Evolutionary conservation across 2,797 vertebrate species (phyloP).

Genomic region (Pogoniulus pusillus): DNA sequence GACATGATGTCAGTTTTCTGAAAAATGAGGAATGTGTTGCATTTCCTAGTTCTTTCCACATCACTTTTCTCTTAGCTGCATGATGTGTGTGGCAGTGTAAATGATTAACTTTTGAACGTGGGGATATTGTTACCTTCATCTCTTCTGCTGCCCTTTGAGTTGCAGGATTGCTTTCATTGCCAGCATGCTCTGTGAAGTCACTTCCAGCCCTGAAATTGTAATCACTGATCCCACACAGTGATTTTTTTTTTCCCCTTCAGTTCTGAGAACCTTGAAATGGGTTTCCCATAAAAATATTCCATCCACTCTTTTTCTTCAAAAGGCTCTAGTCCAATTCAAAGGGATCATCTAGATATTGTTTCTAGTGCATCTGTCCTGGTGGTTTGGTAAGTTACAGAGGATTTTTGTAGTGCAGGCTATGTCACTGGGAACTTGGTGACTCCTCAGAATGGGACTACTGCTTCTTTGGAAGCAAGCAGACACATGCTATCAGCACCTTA

Average conservation of each 20-base stretch:
- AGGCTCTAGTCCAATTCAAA: not conserved
- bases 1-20: not conserved
- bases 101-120: conserved; percentile 13
- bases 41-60: not conserved
- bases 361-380: not conserved
- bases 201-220: conserved; percentile 39
- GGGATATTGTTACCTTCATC: not conserved
- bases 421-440: not conserved
- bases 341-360: conserved; percentile 27
- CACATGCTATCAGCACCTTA: not conserved
- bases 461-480: not conserved
- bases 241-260: conserved; percentile 6
- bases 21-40: not conserved
- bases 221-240: conserved; percentile 23
- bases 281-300: conserved; percentile 38
- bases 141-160: conserved; percentile 15
- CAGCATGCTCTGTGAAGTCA: not conserved
- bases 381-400: not conserved
- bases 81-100: not conserved
- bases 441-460: not conserved
- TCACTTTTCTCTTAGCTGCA: not conserved
- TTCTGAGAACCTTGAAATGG: conserved; percentile 45
- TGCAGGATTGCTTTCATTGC: conserved; percentile 22
- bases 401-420: not conserved
- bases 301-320: not conserved